Evolutionary conservation across 2,888 invertebrate species (phyloP), one percentile per base, ranked within the genome.

Genomic region (Eupithecia insigniata): DNA sequence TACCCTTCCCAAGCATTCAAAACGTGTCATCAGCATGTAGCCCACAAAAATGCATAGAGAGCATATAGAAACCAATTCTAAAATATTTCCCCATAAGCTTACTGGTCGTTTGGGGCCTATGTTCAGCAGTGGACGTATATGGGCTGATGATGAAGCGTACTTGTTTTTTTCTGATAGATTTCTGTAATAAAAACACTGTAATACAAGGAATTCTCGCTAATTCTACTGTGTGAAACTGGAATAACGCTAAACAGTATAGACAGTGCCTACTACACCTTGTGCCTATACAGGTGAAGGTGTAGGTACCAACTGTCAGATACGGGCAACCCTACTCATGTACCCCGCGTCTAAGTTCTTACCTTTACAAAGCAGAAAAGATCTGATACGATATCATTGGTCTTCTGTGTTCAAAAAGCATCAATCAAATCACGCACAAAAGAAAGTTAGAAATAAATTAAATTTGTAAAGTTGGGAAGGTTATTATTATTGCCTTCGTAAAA

Each of bases 291-390:
- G 60, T 60, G 60, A 30, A 60, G 30, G 18, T 30, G 30, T 30
- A 26, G 34, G 34, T 8, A 39, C n/a, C n/a, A 14, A 10, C 28
- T 60, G 60, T 60, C 60, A 18, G 60, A 30, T 60, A 60, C 60
- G 60, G 30, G 30, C 30, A 60, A 60, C 60, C 60, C 60, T 60
- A 30, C 60, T 60, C 60, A 60, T 28, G 18, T 18, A 16, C 30
- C 30, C 18, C 18, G 18, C 18, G 30, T 7, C 28, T 16, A 60
- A 60, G 28, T 60, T 60, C 30, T 18, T 28, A 60, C 28, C 30
- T 28, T 22, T 2, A 26, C 22, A 55, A 58, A 26, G 16, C 18
- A 30, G 60, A 30, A 18, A 60, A 60, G 5, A 28, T 28, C 60
- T 2, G 60, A 30, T 30, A 60, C 16, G 60, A 8, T 30, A 58